Evolutionary conservation across 2,888 invertebrate genomes (phyloP).

Genomic region (Dione juno): DNA sequence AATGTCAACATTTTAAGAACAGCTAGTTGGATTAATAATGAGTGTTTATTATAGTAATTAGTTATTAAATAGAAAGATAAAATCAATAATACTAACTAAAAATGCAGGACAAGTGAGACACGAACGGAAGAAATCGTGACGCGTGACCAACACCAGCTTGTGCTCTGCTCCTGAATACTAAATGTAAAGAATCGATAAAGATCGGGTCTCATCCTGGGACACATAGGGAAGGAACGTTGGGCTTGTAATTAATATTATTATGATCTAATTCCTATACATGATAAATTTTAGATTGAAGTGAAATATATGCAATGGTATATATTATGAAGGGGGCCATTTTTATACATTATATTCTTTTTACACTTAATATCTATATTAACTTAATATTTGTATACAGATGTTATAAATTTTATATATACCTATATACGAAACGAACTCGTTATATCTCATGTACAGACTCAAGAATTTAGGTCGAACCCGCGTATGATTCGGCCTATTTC

Average conservation of each 20-base stretch:
- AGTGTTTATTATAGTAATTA: background rate
- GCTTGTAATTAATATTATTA: constrained; percentile 1
- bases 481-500: constrained; percentile 68
- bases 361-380: no score
- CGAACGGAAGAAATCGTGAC: constrained; percentile 61
- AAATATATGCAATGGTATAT: background rate
- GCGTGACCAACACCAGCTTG: constrained; percentile 65
- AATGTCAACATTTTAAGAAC: constrained; percentile 16
- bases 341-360: no score
- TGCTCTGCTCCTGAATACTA: constrained; percentile 59
- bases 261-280: background rate
- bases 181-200: constrained; percentile 27
- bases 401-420: background rate
- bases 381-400: background rate
- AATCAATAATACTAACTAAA: constrained; percentile 50
- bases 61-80: constrained; percentile 1
- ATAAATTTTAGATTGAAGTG: background rate
- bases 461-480: constrained; percentile 67
- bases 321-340: background rate
- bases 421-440: constrained; percentile 2
- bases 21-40: background rate
- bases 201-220: constrained; percentile 42
- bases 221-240: background rate
- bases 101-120: constrained; percentile 65
- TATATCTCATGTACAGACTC: constrained; percentile 38